Base-by-base conservation (phyloP, 2,113 vertebrate genomes). In the Odocoileus hemionus region DNA sequence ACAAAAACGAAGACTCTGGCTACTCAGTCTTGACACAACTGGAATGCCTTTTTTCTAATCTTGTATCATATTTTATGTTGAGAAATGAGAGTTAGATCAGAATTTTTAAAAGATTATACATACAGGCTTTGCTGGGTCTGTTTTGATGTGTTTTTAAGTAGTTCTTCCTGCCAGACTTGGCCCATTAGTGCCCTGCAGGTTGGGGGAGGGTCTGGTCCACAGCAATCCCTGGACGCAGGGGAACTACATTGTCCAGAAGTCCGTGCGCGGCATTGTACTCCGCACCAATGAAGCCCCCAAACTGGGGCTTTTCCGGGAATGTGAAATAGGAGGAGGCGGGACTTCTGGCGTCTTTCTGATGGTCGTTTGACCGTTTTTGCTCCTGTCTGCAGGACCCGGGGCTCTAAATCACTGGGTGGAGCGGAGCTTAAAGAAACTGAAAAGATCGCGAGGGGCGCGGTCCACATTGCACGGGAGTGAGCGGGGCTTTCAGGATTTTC, bases 351-450 rank as follows among this genome's bases (percentile, higher is more conserved):
- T 25, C 45, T 33, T 13, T 2, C 26, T 0, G 7, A 4, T 6
- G 45, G 6, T 36, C 2, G 3, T 21, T 23, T 23, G 50, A 39
- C 14, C 0, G 61, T 1, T 7, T 2, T 8, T 3, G 39, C 4
- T 8, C 25, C 23, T 1, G 4, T 60, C 10, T 11, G 15, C 23
- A 0, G 0, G 11, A 19, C 3, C 7, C 14, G 1, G 0, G 30
- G 16, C 43, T 30, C 39, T 15, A 4, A 1, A 10, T 36, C 2
- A 5, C 6, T 50, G 64, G 2, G n/a, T 30, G 11, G 0, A 10
- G 19, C 11, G 1, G 45, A n/a, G 13, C 26, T 25, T 43, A 25
- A 26, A 50, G 45, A 36, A 33, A 15, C 33, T 10, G 26, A 2
- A 13, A 64, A 17, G 70, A 11, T 28, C 33, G 0, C 0, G 36